Evolutionary conservation across 2,113 vertebrate species (phyloP), one percentile per base, ranked within the genome.

Genomic region (Chloebia gouldiae): DNA sequence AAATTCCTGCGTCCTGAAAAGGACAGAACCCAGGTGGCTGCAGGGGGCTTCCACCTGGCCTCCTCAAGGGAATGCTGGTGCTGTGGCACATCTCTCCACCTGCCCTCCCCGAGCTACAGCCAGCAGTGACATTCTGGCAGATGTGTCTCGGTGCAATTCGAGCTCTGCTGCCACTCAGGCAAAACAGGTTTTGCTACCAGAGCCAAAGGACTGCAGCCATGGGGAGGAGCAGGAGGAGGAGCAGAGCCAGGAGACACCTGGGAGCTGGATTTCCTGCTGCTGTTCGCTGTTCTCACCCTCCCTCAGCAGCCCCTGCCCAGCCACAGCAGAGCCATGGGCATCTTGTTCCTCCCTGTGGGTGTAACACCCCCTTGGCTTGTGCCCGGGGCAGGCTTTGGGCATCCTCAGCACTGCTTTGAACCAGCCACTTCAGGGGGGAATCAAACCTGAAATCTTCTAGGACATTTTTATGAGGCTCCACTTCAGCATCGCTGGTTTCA

Each of bases 221-320:
- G 10, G 72, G 95, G 95, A 96, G 95, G 96, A 93, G 94, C 86
- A 71, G 91, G 60, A 96, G 95, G 92, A 96, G 94, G 95, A 96
- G 83, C 60, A 95, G 94, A 56, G 51, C 10, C 80, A 51, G 83
- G 51, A 81, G 86, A 57, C 88, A 95, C 93, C 93, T 92, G 93
- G 66, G 88, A 86, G 59, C 54, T 93, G 88, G 15, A 68, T 88
- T 71, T 53, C 23, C 75, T 53, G 40, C 87, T 88, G 79, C 23
- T 75, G 21, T 57, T 85, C 1, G 11, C 72, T 54, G 54, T 89
- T 93, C 92, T 83, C 72, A 44, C 35, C 57, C 88, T 77, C 88
- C 72, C 54, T 61, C 60, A 42, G 47, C 94, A 92, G 76, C 71
- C 25, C 3, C 54, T 90, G 85, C 88, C 90, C 81, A 92, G 82